A percentile compares a stretch with the other conserved stretches of the same genome.
Evolutionary conservation across 2,113 vertebrate genomes (phyloP).

Genomic region (Drymodes brunneopygia): DNA sequence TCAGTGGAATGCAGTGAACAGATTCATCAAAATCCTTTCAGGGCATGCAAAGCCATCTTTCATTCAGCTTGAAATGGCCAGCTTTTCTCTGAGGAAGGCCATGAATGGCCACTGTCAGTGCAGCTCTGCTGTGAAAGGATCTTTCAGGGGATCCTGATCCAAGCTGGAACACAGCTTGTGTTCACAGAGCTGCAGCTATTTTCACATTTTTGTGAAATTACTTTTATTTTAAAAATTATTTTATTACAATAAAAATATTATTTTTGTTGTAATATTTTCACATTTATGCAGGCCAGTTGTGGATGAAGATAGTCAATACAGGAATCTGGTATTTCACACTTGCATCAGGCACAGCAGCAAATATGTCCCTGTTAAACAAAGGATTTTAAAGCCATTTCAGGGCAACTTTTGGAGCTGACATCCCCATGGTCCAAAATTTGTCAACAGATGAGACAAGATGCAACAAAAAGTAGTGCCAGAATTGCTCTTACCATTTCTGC

Average conservation of each 20-base stretch:
- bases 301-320: not conserved
- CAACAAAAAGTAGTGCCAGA: slow-evolving; percentile 16
- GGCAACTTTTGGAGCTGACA: not conserved
- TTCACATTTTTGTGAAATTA: not conserved
- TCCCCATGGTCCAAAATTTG: not conserved
- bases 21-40: not conserved
- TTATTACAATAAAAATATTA: too few relatives aligned
- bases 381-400: not conserved
- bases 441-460: not conserved
- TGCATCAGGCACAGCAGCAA: not conserved
- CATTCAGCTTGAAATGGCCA: not conserved
- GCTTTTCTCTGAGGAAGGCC: not conserved
- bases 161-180: not conserved
- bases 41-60: not conserved
- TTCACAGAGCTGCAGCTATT: not conserved
- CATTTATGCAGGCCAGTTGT: not conserved
- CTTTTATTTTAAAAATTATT: too few relatives aligned
- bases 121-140: not conserved
- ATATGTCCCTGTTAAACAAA: not conserved
- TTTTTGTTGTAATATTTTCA: not conserved
- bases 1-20: not conserved
- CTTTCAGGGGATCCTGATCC: not conserved
- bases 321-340: not conserved
- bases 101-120: not conserved
- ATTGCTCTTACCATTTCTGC: slow-evolving; percentile 91